Base-by-base conservation (phyloP, 2,888 invertebrate genomes). In the Pinctada fucata region DNA sequence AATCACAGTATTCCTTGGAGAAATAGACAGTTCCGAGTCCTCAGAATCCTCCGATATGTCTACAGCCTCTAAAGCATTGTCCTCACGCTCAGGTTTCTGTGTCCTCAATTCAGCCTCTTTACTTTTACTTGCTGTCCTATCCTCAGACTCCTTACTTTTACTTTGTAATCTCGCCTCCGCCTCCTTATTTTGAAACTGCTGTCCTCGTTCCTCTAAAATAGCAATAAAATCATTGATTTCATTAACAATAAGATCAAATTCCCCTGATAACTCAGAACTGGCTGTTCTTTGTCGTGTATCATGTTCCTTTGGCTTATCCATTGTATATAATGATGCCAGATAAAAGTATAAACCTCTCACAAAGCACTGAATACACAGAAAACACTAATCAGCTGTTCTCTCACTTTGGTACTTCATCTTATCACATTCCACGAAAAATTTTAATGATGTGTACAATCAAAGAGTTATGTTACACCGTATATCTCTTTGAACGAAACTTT, bases 151-250 rank as follows among this genome's bases (percentile, higher is more conserved):
- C 6, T 6, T 6, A 10, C 8, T 58, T 13, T 58, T 58, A 10
- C 8, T 58, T 58, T 58, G 58, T 58, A 58, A 6, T 1, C 58
- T 58, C 8, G 58, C 13, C 58, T 58, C 58, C 49, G 52, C 81
- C 63, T 81, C 82, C 13, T 80, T 82, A 6, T 79, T 77, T 73
- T 81, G 81, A 51, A 79, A 84, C 83, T 88, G 85, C 69, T 80
- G 80, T 68, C 77, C 80, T 52, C 83, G 80, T 58, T 83, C 86
- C 77, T 88, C 89, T 72, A 89, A 81, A 76, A 88, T 87, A 73
- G 88, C 88, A 79, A 88, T 88, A 79, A 89, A 89, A 82, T 88
- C 90, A 84, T 88, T 89, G 66, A 88, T 89, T 83, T 88, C 90
- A 81, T 89, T 88, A 10, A 89, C 90, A 75, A 89, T 89, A 70